Evolutionary conservation across 2,797 vertebrate species (phyloP).

Genomic region (Agapornis canus): DNA sequence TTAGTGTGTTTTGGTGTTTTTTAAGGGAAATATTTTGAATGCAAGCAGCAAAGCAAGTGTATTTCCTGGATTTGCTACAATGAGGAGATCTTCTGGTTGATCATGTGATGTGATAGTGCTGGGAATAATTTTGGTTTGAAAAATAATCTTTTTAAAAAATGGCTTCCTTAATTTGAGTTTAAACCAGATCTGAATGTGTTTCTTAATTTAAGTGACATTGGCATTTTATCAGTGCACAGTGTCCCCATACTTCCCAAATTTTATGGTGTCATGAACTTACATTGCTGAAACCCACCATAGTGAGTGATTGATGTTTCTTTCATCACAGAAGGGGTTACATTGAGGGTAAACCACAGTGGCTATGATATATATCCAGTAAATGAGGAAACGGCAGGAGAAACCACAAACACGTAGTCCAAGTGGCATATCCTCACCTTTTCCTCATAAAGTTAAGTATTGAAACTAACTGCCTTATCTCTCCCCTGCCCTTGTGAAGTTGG

Average conservation of each 20-base stretch:
- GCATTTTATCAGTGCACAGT: slow-evolving; percentile 2
- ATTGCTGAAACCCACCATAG: slow-evolving; percentile 11
- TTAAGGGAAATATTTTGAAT: neutral
- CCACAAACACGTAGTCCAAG: slow-evolving; percentile 46
- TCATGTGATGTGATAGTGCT: neutral
- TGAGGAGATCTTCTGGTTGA: neutral
- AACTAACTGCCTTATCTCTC: slow-evolving; percentile 7
- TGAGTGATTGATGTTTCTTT: slow-evolving; percentile 45
- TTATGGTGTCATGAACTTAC: slow-evolving; percentile 33
- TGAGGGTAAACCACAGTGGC: slow-evolving; percentile 40
- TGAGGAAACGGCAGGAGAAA: slow-evolving; percentile 10
- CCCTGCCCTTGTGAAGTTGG: slow-evolving; percentile 23
- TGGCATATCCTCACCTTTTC: slow-evolving; percentile 34
- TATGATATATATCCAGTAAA: slow-evolving; percentile 43
- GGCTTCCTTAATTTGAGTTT: slow-evolving; percentile 7
- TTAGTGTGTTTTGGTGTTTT: neutral
- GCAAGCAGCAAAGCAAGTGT: neutral
- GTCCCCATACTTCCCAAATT: slow-evolving; percentile 18
- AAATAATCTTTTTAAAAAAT: slow-evolving; percentile 17
- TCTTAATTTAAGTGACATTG: slow-evolving; percentile 26
- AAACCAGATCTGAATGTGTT: neutral
- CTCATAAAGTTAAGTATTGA: slow-evolving; percentile 24
- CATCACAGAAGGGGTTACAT: neutral
- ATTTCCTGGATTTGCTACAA: neutral
- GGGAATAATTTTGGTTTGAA: slow-evolving; percentile 38